These are phyloP conservation scores for Falcaria lacertinaria DNA, from an alignment of 2,888 invertebrate species.

Conservation along the genomic window DNA sequence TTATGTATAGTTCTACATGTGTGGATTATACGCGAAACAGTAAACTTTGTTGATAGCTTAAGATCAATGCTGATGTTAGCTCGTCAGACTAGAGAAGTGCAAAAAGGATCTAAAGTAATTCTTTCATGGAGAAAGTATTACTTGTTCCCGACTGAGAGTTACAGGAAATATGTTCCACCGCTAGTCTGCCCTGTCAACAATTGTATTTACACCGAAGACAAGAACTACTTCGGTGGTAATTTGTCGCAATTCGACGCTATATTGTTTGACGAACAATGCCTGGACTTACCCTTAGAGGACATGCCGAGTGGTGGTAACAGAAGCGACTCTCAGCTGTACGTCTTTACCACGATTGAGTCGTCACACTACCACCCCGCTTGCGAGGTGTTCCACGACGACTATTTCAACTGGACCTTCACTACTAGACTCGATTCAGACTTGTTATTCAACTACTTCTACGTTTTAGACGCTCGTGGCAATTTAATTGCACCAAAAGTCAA, in stretches of 20 bases:
- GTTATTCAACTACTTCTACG: constrained; percentile 43
- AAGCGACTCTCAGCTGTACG: constrained; percentile 32
- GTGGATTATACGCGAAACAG: constrained; percentile 16
- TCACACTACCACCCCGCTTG: constrained; percentile 37
- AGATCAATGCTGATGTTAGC: constrained; percentile 8
- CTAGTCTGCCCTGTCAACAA: constrained; percentile 30
- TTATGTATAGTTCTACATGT: constrained; percentile 22
- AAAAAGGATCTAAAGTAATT: constrained; percentile 22
- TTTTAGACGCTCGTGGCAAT: constrained; percentile 30
- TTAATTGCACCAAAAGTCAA: constrained; percentile 38
- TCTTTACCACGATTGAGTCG: constrained; percentile 43
- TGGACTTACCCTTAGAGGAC: constrained; percentile 9
- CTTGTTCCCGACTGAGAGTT: constrained; percentile 6
- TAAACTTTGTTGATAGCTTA: constrained; percentile 18
- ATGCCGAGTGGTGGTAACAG: neutral
- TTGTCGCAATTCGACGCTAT: constrained; percentile 36
- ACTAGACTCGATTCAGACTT: constrained; percentile 51
- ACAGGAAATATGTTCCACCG: constrained; percentile 5
- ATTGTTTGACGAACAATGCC: constrained; percentile 29
- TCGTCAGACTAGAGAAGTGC: neutral
- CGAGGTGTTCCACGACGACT: constrained; percentile 40
- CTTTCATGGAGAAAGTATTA: constrained; percentile 28
- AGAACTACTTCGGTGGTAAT: constrained; percentile 25
- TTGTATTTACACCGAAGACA: constrained; percentile 37
- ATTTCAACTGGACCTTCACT: constrained; percentile 57